These are phyloP conservation scores for Lasioglossum lativentre DNA, from an alignment of 2,888 invertebrate genomes.

Conservation along the genomic window DNA sequence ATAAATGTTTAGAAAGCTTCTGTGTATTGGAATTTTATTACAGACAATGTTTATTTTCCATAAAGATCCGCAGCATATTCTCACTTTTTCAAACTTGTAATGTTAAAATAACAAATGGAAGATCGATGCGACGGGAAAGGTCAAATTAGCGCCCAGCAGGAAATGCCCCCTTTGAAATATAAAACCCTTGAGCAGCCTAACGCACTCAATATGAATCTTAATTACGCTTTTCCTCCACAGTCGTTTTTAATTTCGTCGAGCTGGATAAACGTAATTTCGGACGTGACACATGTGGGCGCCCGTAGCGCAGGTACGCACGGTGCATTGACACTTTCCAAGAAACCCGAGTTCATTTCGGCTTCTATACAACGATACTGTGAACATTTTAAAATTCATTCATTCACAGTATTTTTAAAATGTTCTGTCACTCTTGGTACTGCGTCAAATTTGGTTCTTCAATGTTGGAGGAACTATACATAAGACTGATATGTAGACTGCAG, in stretches of 20 bases:
- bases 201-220: constrained; percentile 48
- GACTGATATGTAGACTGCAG: no score
- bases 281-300: constrained; percentile 62
- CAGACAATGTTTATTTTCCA: no score
- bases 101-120: neutral
- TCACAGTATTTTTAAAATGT: neutral
- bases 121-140: neutral
- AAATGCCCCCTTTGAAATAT: constrained; percentile 27
- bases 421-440: no score
- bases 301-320: constrained; percentile 52
- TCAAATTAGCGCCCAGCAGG: constrained; percentile 22
- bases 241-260: constrained; percentile 40
- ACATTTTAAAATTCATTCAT: neutral
- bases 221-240: constrained; percentile 47
- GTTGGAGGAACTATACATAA: no score
- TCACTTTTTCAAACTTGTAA: neutral
- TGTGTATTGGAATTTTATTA: no score
- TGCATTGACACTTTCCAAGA: constrained; percentile 38
- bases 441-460: no score
- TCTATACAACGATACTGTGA: neutral
- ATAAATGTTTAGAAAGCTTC: no score
- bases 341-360: neutral
- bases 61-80: no score
- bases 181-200: neutral
- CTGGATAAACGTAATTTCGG: constrained; percentile 39